These are phyloP conservation scores for Horisme vitalbata DNA, from an alignment of 2,888 invertebrate species.

Conservation along the genomic window DNA sequence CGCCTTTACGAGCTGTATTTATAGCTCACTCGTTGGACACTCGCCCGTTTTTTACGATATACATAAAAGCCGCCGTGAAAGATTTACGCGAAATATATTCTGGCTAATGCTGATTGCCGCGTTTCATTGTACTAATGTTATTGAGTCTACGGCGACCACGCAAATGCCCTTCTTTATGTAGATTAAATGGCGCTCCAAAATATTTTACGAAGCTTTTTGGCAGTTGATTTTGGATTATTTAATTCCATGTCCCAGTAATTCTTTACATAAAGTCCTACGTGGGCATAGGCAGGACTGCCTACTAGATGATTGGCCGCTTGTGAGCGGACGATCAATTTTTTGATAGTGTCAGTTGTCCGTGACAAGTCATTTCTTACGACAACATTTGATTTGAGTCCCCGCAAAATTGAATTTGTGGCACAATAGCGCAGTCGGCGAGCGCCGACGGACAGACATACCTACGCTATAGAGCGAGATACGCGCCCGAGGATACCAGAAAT, in stretches of 20 bases:
- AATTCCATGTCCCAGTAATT: neutral
- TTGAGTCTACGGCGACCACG: conserved; percentile 36
- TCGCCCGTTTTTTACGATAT: conserved; percentile 79
- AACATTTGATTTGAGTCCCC: conserved; percentile 74
- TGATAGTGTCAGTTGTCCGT: conserved; percentile 74
- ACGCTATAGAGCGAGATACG: conserved; percentile 9
- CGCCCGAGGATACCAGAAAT: conserved; percentile 42
- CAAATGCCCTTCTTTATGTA: conserved; percentile 42
- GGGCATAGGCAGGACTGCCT: neutral
- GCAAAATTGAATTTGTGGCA: conserved; percentile 76
- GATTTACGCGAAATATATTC: conserved; percentile 81
- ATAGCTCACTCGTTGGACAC: conserved; percentile 72
- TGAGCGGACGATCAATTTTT: conserved; percentile 70
- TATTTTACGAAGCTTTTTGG: conserved; percentile 5
- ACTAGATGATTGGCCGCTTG: conserved; percentile 27
- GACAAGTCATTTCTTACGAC: conserved; percentile 73
- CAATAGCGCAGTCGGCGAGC: conserved; percentile 52
- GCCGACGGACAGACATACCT: conserved; percentile 18
- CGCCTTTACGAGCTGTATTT: conserved; percentile 74
- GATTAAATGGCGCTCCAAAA: conserved; percentile 34
- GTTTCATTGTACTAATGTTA: conserved; percentile 61
- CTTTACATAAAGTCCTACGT: neutral
- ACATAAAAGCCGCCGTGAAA: conserved; percentile 80
- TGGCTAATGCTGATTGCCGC: conserved; percentile 73
- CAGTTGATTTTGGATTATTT: conserved; percentile 2